phyloP scores from a whole-genome alignment of 2,888 invertebrate genomes.

The Ophion ellenae region DNA sequence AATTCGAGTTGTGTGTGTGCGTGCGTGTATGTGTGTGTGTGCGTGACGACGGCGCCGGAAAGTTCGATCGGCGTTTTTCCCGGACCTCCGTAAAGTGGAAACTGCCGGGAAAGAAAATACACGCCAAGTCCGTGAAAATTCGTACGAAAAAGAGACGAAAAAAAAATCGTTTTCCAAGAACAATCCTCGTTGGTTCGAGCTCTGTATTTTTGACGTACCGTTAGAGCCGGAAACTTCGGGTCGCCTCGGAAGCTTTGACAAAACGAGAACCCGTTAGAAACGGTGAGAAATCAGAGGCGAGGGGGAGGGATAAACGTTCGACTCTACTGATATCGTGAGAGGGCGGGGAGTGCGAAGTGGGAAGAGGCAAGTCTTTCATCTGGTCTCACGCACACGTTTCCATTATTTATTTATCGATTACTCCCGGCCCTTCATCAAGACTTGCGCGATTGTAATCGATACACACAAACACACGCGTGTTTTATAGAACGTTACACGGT shows the following conservation, averaged over 20 bases:
- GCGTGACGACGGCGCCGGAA: constrained; percentile 45
- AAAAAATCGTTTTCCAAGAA: background rate
- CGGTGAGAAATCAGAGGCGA: background rate
- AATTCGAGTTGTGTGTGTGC: background rate
- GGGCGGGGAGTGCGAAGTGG: background rate
- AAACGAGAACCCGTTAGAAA: constrained; percentile 42
- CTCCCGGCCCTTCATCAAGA: background rate
- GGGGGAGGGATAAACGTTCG: background rate
- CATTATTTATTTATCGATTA: constrained; percentile 58
- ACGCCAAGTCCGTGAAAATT: constrained; percentile 7
- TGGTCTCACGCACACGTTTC: constrained; percentile 3
- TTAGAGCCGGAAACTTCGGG: constrained; percentile 7
- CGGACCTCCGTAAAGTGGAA: background rate
- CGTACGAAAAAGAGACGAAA: background rate
- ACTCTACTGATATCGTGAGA: background rate
- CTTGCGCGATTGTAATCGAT: constrained; percentile 27
- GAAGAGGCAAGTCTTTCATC: background rate
- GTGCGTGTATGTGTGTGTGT: constrained; percentile 20
- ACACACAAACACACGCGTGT: background rate
- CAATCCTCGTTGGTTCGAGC: background rate
- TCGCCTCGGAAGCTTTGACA: background rate
- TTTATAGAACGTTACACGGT: background rate
- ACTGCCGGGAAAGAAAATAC: constrained; percentile 6
- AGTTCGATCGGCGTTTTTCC: constrained; percentile 42
- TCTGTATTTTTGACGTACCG: constrained; percentile 31